These are phyloP conservation scores for Corythornis vintsioides DNA, from an alignment of 2,113 vertebrate species.

Conservation along the genomic window DNA sequence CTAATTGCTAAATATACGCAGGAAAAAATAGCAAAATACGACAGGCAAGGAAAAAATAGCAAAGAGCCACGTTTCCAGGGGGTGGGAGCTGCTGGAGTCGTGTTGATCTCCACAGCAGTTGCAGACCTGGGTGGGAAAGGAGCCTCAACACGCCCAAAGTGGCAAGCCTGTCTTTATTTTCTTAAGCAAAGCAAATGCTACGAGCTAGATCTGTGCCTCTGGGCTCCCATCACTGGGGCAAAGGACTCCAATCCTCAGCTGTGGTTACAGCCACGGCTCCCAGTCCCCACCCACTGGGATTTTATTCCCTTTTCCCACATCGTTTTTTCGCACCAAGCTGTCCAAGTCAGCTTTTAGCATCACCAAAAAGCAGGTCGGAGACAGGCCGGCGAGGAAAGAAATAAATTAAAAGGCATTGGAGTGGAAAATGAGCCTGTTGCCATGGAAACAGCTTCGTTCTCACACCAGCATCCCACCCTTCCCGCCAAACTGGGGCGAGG, in stretches of 20 bases:
- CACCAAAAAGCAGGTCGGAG: not conserved
- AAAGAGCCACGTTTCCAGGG: not conserved
- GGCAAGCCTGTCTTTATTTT: rapidly evolving
- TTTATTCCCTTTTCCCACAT: not conserved
- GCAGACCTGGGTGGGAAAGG: not conserved
- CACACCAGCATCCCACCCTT: not conserved
- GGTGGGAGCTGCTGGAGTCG: not conserved
- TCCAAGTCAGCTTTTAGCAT: not conserved
- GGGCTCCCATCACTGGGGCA: not conserved
- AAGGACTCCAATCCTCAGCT: not conserved
- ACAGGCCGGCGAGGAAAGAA: not conserved
- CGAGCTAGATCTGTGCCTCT: not conserved
- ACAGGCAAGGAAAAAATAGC: not conserved
- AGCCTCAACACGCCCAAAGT: not conserved
- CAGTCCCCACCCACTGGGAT: not conserved
- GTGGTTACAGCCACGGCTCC: not conserved
- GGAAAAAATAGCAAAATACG: not conserved
- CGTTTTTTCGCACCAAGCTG: not conserved
- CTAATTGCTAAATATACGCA: not conserved
- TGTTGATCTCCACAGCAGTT: rapidly evolving
- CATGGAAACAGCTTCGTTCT: constrained; percentile 50
- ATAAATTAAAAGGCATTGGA: not conserved
- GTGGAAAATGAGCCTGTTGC: constrained; percentile 40
- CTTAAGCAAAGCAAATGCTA: not conserved
- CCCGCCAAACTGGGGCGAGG: not conserved